These are phyloP conservation scores for Lottia gigantea DNA, from an alignment of 2,888 invertebrate genomes.

Conservation along the genomic window DNA sequence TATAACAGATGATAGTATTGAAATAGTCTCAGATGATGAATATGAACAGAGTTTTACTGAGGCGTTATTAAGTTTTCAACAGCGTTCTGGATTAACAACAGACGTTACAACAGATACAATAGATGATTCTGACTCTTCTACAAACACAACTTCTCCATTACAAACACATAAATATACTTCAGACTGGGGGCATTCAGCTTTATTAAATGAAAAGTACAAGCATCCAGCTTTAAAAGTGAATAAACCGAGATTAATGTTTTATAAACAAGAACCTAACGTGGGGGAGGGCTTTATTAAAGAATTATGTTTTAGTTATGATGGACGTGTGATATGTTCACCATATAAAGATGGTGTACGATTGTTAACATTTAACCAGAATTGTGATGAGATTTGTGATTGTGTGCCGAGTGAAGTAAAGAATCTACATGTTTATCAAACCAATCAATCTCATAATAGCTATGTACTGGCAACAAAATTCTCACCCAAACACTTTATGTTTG, in stretches of 20 bases:
- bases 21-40: neutral
- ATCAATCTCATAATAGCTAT: slow-evolving; percentile 82
- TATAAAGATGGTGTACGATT: slow-evolving; percentile 88
- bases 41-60: slow-evolving; percentile 3
- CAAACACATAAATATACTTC: neutral
- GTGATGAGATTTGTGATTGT: slow-evolving; percentile 82
- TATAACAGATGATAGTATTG: too few relatives aligned
- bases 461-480: slow-evolving; percentile 92
- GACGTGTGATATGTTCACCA: slow-evolving; percentile 89
- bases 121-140: slow-evolving; percentile 6
- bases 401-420: slow-evolving; percentile 71
- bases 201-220: slow-evolving; percentile 28
- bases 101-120: neutral
- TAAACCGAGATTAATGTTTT: slow-evolving; percentile 83
- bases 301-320: slow-evolving; percentile 89
- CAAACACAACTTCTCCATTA: neutral
- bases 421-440: slow-evolving; percentile 77
- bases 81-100: neutral
- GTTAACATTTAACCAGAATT: slow-evolving; percentile 81
- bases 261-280: slow-evolving; percentile 85
- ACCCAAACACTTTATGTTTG: slow-evolving; percentile 85
- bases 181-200: neutral
- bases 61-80: neutral
- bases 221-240: slow-evolving; percentile 71
- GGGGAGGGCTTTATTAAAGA: slow-evolving; percentile 94